Conservation (phyloP, 2,113 vertebrate genomes). For the Poecile atricapillus region DNA sequence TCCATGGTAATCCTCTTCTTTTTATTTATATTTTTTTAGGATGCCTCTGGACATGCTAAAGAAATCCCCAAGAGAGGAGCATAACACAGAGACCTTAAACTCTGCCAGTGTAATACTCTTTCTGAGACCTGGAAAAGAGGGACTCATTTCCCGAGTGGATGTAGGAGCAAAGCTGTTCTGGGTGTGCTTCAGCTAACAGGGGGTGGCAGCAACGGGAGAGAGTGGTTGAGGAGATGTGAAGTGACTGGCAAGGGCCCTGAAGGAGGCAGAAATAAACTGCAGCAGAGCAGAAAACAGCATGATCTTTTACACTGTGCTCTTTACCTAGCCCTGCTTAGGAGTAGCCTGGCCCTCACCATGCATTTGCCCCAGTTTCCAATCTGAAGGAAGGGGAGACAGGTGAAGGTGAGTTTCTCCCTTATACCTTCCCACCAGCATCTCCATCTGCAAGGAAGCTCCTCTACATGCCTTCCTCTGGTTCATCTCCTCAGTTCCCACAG, state of each 20-base stretch:
- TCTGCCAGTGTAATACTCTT: neutral
- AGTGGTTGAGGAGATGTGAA: neutral
- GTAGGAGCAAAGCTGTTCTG: neutral
- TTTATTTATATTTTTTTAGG: neutral
- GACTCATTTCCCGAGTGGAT: neutral
- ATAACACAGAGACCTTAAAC: neutral
- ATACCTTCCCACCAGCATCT: neutral
- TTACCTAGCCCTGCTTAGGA: neutral
- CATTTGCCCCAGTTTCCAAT: neutral
- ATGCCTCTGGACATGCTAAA: neutral
- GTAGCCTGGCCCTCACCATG: neutral
- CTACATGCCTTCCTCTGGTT: neutral
- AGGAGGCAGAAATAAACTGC: neutral
- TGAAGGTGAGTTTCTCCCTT: neutral
- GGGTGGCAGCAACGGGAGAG: neutral
- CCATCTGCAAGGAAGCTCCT: neutral
- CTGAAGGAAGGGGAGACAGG: neutral
- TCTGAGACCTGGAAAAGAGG: neutral
- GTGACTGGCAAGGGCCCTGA: neutral
- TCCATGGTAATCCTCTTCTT: neutral
- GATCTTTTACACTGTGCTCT: fast-evolving
- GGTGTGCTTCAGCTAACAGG: neutral
- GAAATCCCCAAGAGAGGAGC: neutral
- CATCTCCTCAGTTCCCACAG: neutral
- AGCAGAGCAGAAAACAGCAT: neutral